Conservation (phyloP, 30 jellyfish, hydroid and myxozoan genomes). For the Clytia hemisphaerica region DNA sequence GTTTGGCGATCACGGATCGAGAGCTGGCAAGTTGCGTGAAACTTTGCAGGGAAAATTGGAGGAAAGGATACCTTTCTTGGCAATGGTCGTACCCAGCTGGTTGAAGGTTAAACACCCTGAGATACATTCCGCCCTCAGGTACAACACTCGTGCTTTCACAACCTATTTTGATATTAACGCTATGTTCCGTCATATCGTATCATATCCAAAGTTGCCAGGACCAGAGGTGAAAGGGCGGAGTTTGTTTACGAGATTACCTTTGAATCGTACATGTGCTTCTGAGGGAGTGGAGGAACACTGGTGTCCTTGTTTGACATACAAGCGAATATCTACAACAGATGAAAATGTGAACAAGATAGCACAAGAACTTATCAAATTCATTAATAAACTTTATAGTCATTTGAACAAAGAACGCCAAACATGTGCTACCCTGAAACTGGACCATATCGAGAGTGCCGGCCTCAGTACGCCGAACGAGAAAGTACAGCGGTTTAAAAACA, state of each 20-base stretch:
- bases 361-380: slow-evolving; percentile 25
- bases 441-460: slow-evolving; percentile 26
- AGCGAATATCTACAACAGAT: background rate
- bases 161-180: slow-evolving; percentile 66
- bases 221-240: slow-evolving; percentile 29
- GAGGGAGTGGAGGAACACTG: slow-evolving; percentile 70
- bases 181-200: slow-evolving; percentile 24
- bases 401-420: background rate
- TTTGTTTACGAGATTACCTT: slow-evolving; percentile 27
- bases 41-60: slow-evolving; percentile 60
- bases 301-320: slow-evolving; percentile 59
- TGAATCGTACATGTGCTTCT: slow-evolving; percentile 41
- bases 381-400: slow-evolving; percentile 24
- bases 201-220: background rate
- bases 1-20: slow-evolving; percentile 64
- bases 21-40: slow-evolving; percentile 43
- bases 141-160: slow-evolving; percentile 33
- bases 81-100: slow-evolving; percentile 40
- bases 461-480: slow-evolving; percentile 20
- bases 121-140: background rate
- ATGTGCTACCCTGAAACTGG: background rate
- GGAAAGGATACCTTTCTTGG: slow-evolving; percentile 68
- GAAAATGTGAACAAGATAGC: slow-evolving; percentile 25
- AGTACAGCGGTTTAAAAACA: slow-evolving; percentile 34
- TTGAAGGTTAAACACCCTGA: background rate